phyloP scores from a whole-genome alignment of 2,888 invertebrate genomes.

The Trissolcus brochymenae region DNA sequence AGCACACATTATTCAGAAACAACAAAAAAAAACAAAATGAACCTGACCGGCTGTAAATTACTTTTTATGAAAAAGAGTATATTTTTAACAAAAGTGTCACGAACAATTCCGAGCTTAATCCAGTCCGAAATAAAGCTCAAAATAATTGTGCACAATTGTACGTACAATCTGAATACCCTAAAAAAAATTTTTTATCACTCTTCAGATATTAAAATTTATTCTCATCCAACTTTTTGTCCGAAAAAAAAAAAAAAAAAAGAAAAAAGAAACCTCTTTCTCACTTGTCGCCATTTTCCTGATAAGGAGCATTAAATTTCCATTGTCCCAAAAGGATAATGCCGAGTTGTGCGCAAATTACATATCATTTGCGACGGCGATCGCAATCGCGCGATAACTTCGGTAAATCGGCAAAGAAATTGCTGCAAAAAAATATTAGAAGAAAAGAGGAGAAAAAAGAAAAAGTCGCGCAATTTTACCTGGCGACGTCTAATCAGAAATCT shows the following conservation, averaged over 20 bases:
- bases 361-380: slow-evolving; percentile 28
- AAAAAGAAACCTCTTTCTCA: too few relatives aligned
- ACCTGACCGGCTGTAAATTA: too few relatives aligned
- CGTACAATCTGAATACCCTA: background rate
- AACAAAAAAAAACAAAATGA: too few relatives aligned
- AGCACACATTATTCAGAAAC: too few relatives aligned
- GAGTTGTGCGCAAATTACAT: slow-evolving; percentile 34
- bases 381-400: slow-evolving; percentile 6
- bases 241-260: too few relatives aligned
- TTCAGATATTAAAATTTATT: too few relatives aligned
- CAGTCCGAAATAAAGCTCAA: slow-evolving; percentile 6
- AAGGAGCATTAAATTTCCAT: slow-evolving; percentile 23
- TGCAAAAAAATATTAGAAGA: slow-evolving; percentile 13
- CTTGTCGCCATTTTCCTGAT: too few relatives aligned
- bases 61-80: too few relatives aligned
- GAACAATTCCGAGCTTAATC: background rate
- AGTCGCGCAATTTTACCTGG: slow-evolving; percentile 27
- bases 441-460: slow-evolving; percentile 14
- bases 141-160: background rate
- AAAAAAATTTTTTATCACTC: background rate
- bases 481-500: slow-evolving; percentile 47
- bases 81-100: slow-evolving; percentile 1
- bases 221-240: too few relatives aligned
- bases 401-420: slow-evolving; percentile 13
- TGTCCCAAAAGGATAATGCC: slow-evolving; percentile 34